Base-by-base conservation (phyloP, 2,797 vertebrate genomes). In the Coracias cyanogaster region DNA sequence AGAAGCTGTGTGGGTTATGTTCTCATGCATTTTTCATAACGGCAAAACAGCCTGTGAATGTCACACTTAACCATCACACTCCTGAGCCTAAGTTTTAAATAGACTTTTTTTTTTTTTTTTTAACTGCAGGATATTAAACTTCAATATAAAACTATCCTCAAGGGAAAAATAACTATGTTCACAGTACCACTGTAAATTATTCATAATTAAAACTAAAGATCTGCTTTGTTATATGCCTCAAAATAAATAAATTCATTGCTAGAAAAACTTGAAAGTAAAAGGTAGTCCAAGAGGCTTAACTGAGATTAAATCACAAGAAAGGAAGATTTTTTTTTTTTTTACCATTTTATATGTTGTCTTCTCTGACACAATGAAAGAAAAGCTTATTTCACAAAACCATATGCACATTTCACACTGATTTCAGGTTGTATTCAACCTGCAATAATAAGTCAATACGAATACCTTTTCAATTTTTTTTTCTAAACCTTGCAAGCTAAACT, bases 21-120 rank as follows among this genome's bases (percentile, higher is more conserved):
- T 93, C 96, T 98, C 97, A 97, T 98, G 93, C 91, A 98, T 98
- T 96, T 98, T 98, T 98, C 97, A 98, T 98, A 82, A 73, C 94
- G 48, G 69, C 84, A 96, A 97, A 98, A 98, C 97, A 98, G 98
- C 97, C 97, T 98, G 98, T 43, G 91, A 98, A 96, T 97, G 97
- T 97, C 96, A 81, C 94, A 97, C 96, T 98, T 97, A 93, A 96
- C 95, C 43, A 48, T 93, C 96, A 93, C 94, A 92, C 94, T 96
- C 84, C 87, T 16, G 7, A 97, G 93, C 73, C 83, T 78, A 83
- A 93, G 91, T 96, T 97, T 97, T 96, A 97, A 98, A 97, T 74
- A 97, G 87, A 94, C 64, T 90, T n/a, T 49, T 35, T 26, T 52
- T 62, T 54, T 39, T 66, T 72, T 22, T 33, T 74, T 43, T 15